These are phyloP conservation scores for Callinectes sapidus DNA, from an alignment of 2,888 invertebrate species.

Conservation along the genomic window DNA sequence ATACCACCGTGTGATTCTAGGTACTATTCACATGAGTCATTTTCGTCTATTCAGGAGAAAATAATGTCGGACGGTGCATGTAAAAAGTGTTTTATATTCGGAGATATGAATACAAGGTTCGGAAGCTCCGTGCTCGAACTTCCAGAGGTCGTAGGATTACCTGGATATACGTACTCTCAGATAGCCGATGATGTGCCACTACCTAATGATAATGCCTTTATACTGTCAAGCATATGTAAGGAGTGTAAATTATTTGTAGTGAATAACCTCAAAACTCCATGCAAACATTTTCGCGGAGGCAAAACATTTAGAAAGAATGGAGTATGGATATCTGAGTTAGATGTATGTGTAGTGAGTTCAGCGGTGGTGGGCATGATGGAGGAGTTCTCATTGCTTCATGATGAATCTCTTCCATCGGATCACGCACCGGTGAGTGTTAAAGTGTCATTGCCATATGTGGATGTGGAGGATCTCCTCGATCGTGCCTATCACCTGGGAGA, in stretches of 20 bases:
- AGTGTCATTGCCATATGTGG: no score
- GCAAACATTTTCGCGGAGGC: neutral
- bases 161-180: neutral
- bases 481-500: no score
- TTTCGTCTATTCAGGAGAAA: neutral
- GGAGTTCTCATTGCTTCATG: no score
- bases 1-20: neutral
- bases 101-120: neutral
- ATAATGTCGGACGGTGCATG: neutral
- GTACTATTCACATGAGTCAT: slow-evolving; percentile 23
- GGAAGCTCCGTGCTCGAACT: neutral
- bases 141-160: neutral
- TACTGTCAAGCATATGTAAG: neutral
- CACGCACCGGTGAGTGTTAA: no score
- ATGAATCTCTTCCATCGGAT: no score
- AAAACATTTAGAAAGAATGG: no score
- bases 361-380: no score
- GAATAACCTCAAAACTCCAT: slow-evolving; percentile 23
- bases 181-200: neutral
- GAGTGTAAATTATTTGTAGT: neutral
- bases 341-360: no score
- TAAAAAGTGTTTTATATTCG: neutral
- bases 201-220: slow-evolving; percentile 8
- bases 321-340: no score
- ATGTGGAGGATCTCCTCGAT: no score